A percentile compares a stretch with the other conserved stretches of the same genome.
Conservation (phyloP, 2,888 invertebrate species). For the Hirtodrosophila duncani region DNA sequence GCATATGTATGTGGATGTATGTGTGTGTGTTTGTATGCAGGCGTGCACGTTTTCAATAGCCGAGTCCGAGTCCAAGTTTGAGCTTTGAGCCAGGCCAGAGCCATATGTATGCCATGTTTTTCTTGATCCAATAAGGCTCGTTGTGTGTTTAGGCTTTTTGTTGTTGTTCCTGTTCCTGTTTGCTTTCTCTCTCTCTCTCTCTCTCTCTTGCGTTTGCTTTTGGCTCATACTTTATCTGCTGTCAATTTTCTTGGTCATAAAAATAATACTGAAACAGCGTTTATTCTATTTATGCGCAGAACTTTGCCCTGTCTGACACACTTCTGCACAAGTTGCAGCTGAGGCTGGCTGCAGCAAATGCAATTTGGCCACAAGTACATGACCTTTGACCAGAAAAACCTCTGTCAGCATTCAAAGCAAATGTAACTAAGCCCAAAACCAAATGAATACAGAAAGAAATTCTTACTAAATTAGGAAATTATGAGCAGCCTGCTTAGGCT, state of each 20-base stretch:
- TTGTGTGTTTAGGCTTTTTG: constrained; percentile 20
- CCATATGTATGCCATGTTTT: constrained; percentile 50
- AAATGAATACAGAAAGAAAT: too few relatives aligned
- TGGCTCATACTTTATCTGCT: not conserved
- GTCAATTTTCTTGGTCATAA: too few relatives aligned
- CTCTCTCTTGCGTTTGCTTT: constrained; percentile 8
- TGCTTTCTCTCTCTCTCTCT: constrained; percentile 9
- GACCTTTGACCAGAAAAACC: not conserved
- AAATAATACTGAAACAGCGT: constrained; percentile 44
- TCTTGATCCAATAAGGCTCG: constrained; percentile 54
- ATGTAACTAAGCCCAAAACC: too few relatives aligned
- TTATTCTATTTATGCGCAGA: constrained; percentile 43
- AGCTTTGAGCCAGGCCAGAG: not conserved
- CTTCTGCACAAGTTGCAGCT: constrained; percentile 42
- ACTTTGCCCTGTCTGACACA: constrained; percentile 56
- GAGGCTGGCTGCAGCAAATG: too few relatives aligned
- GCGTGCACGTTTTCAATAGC: constrained; percentile 8
- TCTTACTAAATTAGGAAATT: too few relatives aligned
- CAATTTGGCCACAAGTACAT: too few relatives aligned
- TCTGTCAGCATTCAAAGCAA: too few relatives aligned
- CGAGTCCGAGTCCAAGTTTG: constrained; percentile 10
- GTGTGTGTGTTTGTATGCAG: too few relatives aligned
- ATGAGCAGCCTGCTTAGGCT: too few relatives aligned
- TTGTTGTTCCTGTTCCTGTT: constrained; percentile 15
- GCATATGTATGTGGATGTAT: constrained; percentile 9